A percentile compares a stretch with the other conserved stretches of the same genome.
Evolutionary conservation across 1,140 invertebrate genomes (phyloP).

Genomic region (Venturia canescens): DNA sequence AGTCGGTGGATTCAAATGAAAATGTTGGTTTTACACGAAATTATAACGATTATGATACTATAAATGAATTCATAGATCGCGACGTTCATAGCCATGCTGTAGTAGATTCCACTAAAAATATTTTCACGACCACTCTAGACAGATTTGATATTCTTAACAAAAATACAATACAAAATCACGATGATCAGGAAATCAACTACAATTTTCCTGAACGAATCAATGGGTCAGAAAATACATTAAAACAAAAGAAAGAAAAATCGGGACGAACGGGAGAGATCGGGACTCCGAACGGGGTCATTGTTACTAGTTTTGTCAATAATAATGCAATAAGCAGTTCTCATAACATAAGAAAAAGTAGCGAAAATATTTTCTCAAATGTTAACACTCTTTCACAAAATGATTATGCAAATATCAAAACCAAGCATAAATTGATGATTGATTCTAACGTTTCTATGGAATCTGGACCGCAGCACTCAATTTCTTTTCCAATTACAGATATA

Average conservation of each 20-base stretch:
- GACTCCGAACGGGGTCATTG: conserved; percentile 11
- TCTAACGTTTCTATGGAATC: neutral
- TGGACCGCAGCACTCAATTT: neutral
- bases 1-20: too few species aligned
- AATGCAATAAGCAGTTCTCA: neutral
- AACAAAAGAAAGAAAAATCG: neutral
- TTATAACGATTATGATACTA: too few species aligned
- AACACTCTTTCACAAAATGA: neutral
- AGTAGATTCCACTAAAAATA: too few species aligned
- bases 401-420: neutral
- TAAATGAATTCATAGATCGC: too few species aligned
- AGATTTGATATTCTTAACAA: neutral
- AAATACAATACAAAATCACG: neutral
- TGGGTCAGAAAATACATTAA: neutral
- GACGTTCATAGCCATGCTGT: too few species aligned
- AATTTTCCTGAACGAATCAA: neutral
- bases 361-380: neutral
- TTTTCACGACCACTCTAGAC: too few species aligned
- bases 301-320: neutral
- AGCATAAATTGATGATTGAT: neutral
- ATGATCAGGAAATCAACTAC: neutral
- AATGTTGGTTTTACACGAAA: too few species aligned
- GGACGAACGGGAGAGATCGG: neutral
- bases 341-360: neutral
- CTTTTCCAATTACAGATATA: too few species aligned